Percentiles rank a stretch among this genome's conserved stretches.
phyloP scores from a whole-genome alignment of 2,113 vertebrate genomes.

The Microtus richardsoni region DNA sequence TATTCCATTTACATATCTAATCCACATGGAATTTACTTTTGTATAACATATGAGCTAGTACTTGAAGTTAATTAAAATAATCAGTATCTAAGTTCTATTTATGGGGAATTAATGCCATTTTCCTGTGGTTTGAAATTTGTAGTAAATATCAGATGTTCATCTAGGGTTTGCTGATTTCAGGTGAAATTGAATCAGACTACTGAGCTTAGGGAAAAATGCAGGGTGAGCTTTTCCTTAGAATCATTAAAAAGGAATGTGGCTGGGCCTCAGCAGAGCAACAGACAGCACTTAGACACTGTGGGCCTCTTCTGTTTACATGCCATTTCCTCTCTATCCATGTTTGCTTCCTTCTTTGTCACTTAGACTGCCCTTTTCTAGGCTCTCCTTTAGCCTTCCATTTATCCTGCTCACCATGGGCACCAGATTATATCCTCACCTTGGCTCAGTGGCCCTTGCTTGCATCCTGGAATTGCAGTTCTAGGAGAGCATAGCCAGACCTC shows the following conservation, averaged over 20 bases:
- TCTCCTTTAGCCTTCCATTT: background rate
- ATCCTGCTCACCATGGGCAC: background rate
- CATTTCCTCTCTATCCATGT: background rate
- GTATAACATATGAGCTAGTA: background rate
- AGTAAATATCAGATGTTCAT: background rate
- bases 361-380: background rate
- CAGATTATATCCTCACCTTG: background rate
- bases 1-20: background rate
- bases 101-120: background rate
- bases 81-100: background rate
- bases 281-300: background rate
- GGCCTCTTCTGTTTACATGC: background rate
- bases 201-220: background rate
- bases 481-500: background rate
- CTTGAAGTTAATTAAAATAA: background rate
- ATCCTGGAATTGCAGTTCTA: background rate
- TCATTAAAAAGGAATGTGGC: background rate
- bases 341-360: background rate
- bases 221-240: background rate
- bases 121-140: background rate
- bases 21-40: background rate
- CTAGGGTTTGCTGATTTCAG: background rate
- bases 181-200: background rate
- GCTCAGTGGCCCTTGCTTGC: background rate
- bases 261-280: background rate